Base-by-base conservation (phyloP, 2,888 invertebrate species). In the Epinotia ramella region DNA sequence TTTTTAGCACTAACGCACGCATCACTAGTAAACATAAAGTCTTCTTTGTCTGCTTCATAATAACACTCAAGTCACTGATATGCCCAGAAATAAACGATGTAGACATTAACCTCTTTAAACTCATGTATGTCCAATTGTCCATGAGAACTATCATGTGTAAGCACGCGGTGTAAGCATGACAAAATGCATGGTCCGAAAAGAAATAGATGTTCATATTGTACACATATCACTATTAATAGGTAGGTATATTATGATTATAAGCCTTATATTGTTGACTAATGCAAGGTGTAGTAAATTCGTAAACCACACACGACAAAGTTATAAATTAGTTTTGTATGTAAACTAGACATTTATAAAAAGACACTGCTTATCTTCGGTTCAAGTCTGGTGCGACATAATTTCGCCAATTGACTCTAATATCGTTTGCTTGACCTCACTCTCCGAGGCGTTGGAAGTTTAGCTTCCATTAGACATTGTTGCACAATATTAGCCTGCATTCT, bases 401-500 rank as follows among this genome's bases (percentile, higher is more conserved):
- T 75, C 65, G 79, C 82, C 81, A 81, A 83, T 82, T 83, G 78
- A 77, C 76, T 66, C 78, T 78, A 74, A 77, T 77, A 63, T 68
- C 69, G 65, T 72, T 73, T 80, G 79, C 44, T 81, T 81, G 79
- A 81, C 80, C 80, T 73, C 62, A 68, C 57, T 46, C 16, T 63
- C 56, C 3, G 20, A 59, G 73, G 33, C 70, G 64, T 74, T 59
- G 57, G 28, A 28, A 40, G n/a, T 18, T 49, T 64, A 60, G 2
- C 6, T 12, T 5, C 2, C 33, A 68, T 12, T 53, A 20, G 24
- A 44, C 13, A 69, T 57, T 28, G 46, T 60, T 18, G 16, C 13
- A 49, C 60, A 62, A 33, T 33, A 33, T 53, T 7, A 53, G 16
- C 2, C 16, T n/a, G 16, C 49, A 49, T 53, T 53, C 1, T n/a